Percentiles rank a stretch among this genome's conserved stretches.
Conservation (phyloP, 2,888 invertebrate genomes). For the Abrostola tripartita region DNA sequence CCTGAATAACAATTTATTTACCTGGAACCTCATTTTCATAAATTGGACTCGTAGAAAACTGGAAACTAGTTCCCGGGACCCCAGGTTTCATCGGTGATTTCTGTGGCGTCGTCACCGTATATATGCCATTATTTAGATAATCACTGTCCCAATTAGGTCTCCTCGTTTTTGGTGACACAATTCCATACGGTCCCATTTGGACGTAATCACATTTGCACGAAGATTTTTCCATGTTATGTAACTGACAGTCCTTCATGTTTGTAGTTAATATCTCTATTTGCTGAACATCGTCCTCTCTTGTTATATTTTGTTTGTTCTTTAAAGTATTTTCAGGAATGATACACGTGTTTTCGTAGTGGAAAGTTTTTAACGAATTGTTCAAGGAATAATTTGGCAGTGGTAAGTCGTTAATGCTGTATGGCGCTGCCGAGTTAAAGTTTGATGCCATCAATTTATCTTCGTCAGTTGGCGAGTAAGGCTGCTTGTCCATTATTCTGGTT, state of each 20-base stretch:
- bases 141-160: slow-evolving; percentile 82
- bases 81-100: slow-evolving; percentile 80
- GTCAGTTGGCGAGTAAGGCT: slow-evolving; percentile 85
- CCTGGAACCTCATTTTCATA: slow-evolving; percentile 84
- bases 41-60: slow-evolving; percentile 82
- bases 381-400: slow-evolving; percentile 89
- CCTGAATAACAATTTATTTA: slow-evolving; percentile 51
- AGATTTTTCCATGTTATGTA: slow-evolving; percentile 81
- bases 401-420: slow-evolving; percentile 81
- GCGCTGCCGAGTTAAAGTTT: slow-evolving; percentile 76
- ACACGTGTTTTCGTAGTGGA: slow-evolving; percentile 85
- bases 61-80: slow-evolving; percentile 82
- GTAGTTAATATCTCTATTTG: slow-evolving; percentile 83
- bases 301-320: slow-evolving; percentile 81
- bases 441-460: slow-evolving; percentile 85
- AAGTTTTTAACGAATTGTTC: slow-evolving; percentile 87
- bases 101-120: slow-evolving; percentile 82
- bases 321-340: slow-evolving; percentile 83
- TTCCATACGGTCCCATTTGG: slow-evolving; percentile 82
- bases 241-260: slow-evolving; percentile 83
- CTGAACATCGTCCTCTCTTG: slow-evolving; percentile 83
- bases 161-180: slow-evolving; percentile 79
- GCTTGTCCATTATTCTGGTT: slow-evolving; percentile 80
- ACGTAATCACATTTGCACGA: slow-evolving; percentile 85
- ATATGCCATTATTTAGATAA: slow-evolving; percentile 81